Evolutionary conservation across 2,797 vertebrate species (phyloP).

Genomic region (Euthynnus affinis): DNA sequence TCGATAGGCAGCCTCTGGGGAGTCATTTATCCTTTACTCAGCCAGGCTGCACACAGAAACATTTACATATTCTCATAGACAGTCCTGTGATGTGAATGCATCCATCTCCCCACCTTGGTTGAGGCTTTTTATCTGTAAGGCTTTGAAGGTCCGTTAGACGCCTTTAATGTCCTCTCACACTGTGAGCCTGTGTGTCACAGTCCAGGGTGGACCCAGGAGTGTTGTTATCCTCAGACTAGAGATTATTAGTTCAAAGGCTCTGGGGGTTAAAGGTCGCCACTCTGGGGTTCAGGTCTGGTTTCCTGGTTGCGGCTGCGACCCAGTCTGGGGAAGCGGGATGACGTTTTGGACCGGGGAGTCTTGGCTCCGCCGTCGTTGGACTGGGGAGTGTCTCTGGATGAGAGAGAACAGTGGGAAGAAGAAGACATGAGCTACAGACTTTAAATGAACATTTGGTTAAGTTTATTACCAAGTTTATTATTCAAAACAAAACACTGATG

Average conservation of each 20-base stretch:
- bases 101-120: constrained; percentile 1
- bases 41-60: constrained; percentile 25
- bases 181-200: not conserved
- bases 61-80: constrained; percentile 44
- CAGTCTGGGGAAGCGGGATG: constrained; percentile 91
- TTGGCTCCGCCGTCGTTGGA: constrained; percentile 86
- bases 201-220: constrained; percentile 3
- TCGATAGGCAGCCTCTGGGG: constrained; percentile 38
- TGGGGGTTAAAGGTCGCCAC: constrained; percentile 92
- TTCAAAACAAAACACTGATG: constrained; percentile 36
- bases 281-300: constrained; percentile 93
- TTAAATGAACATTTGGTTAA: constrained; percentile 42
- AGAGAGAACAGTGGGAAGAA: constrained; percentile 51
- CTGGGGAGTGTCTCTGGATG: constrained; percentile 88
- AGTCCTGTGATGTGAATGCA: constrained; percentile 3
- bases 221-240: not conserved
- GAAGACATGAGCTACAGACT: not conserved
- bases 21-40: constrained; percentile 41
- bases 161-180: constrained; percentile 26
- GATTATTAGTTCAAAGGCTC: constrained; percentile 18
- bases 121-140: constrained; percentile 29
- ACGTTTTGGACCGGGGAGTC: constrained; percentile 86
- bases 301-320: constrained; percentile 90
- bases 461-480: constrained; percentile 27
- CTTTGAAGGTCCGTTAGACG: constrained; percentile 37